Percentiles rank a stretch among this genome's conserved stretches.
Evolutionary conservation across 2,113 vertebrate genomes (phyloP).

Genomic region (Nyctereutes procyonoides): DNA sequence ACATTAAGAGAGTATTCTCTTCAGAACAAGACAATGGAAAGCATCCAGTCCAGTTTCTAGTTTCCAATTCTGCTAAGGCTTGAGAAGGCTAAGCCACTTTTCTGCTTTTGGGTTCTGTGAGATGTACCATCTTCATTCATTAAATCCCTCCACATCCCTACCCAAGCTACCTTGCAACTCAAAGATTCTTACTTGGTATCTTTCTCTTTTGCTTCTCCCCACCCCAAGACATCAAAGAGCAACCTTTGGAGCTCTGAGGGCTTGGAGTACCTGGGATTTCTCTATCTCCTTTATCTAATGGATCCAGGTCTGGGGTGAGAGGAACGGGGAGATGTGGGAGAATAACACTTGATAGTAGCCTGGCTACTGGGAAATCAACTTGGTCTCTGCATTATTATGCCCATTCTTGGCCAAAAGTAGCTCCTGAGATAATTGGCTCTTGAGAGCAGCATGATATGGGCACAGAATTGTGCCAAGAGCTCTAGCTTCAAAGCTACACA

Average conservation of each 20-base stretch:
- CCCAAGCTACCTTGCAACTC: neutral
- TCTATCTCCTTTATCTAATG: neutral
- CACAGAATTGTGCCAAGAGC: neutral
- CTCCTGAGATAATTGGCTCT: neutral
- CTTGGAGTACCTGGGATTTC: neutral
- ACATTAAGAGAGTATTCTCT: neutral
- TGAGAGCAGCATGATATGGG: neutral
- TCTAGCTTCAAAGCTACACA: neutral
- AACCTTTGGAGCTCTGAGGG: neutral
- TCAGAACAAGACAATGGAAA: neutral
- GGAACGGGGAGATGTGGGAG: neutral
- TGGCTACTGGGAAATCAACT: neutral
- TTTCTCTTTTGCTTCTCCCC: neutral
- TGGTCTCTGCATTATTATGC: neutral
- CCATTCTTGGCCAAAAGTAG: neutral
- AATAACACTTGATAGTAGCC: neutral
- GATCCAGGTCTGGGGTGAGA: no score
- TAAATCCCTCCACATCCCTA: neutral
- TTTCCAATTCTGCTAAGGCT: neutral
- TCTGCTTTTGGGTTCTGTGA: neutral
- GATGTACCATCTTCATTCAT: neutral
- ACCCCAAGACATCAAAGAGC: neutral
- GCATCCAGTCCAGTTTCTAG: neutral
- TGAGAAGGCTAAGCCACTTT: neutral
- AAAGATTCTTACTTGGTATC: neutral